Conservation (phyloP, 2,113 vertebrate genomes). For the Spermophilus dauricus region DNA sequence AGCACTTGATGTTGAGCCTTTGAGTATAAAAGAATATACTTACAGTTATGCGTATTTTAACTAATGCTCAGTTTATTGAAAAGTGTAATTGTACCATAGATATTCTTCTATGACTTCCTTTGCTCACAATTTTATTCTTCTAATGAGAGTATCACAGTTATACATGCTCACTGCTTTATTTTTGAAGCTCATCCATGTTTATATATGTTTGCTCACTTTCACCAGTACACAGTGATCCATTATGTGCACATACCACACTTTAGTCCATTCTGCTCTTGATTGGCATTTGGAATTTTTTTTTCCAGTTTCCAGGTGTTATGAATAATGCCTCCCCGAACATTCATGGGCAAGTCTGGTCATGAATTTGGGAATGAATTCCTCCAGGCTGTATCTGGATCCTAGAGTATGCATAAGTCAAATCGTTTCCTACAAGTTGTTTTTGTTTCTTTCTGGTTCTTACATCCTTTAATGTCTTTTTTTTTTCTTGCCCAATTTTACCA, state of each 20-base stretch:
- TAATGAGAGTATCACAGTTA: no score
- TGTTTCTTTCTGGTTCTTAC: neutral
- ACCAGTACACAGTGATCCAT: neutral
- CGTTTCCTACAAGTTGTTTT: neutral
- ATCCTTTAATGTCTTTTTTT: slow-evolving; percentile 24
- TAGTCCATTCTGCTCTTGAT: neutral
- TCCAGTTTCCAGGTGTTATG: neutral
- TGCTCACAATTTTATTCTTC: neutral
- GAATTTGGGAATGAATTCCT: neutral
- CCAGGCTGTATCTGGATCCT: neutral
- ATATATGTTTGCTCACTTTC: neutral
- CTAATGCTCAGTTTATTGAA: neutral
- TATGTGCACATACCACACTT: neutral
- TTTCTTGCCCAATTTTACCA: neutral
- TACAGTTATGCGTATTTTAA: neutral
- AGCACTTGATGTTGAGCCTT: neutral
- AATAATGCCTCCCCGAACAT: neutral
- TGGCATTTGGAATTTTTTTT: neutral
- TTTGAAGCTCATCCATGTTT: neutral
- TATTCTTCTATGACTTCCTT: neutral
- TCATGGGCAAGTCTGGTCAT: neutral
- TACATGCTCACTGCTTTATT: neutral
- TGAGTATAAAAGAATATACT: neutral
- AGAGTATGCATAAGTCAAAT: neutral
- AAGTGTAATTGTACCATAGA: neutral